Evolutionary conservation across 1,140 invertebrate species (phyloP).

Genomic region (Aporrectodea caliginosa): DNA sequence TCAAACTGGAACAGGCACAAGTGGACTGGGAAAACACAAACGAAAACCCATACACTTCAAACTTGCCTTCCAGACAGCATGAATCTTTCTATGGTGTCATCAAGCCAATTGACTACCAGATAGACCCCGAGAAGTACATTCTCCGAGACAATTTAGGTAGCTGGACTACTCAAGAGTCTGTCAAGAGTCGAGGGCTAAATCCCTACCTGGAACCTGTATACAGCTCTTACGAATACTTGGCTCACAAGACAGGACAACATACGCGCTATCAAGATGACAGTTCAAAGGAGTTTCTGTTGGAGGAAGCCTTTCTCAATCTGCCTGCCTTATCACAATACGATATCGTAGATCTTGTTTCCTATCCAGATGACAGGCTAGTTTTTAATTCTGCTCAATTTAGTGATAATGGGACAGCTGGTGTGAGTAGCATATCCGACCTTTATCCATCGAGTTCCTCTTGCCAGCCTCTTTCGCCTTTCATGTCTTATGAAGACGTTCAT

Average conservation of each 20-base stretch:
- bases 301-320: neutral
- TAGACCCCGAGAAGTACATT: constrained; percentile 6
- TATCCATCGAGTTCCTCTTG: neutral
- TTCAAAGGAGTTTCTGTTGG: neutral
- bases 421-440: neutral
- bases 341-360: neutral
- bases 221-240: constrained; percentile 17
- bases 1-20: neutral
- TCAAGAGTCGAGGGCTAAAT: neutral
- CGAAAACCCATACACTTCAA: neutral
- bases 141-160: neutral
- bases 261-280: neutral
- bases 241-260: constrained; percentile 13
- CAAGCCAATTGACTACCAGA: constrained; percentile 31
- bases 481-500: neutral
- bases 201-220: constrained; percentile 1
- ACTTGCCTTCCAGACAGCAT: neutral
- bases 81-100: constrained; percentile 23
- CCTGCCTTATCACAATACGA: neutral
- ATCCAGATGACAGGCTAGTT: neutral
- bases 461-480: neutral
- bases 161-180: neutral
- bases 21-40: neutral
- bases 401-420: neutral
- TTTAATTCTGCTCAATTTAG: neutral